Percentiles rank a stretch among this genome's conserved stretches.
These are phyloP conservation scores for Trachythela sp. DNA, from an alignment of 64 coral and sea anemone species.

Conservation along the genomic window DNA sequence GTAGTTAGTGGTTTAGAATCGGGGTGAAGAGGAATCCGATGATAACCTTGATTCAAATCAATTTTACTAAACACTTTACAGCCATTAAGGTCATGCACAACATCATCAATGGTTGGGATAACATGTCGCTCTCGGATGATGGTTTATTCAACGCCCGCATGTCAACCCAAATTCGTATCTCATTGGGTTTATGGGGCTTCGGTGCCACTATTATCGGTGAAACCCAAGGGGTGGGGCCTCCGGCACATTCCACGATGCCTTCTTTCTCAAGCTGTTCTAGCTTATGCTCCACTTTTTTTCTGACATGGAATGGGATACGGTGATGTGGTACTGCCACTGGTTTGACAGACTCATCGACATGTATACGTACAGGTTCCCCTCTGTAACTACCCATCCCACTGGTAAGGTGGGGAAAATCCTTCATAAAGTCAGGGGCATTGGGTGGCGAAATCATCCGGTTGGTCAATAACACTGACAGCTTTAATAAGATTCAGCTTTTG, in stretches of 20 bases:
- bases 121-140: conserved; percentile 48
- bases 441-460: conserved; percentile 46
- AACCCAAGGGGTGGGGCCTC: conserved; percentile 58
- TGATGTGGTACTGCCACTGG: conserved; percentile 53
- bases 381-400: conserved; percentile 59
- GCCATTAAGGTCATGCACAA: conserved; percentile 31
- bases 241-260: conserved; percentile 51
- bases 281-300: conserved; percentile 52
- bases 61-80: conserved; percentile 25
- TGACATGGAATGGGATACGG: conserved; percentile 42
- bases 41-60: conserved; percentile 9
- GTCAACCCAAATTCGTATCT: conserved; percentile 56
- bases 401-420: conserved; percentile 47
- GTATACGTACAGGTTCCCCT: conserved; percentile 52
- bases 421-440: conserved; percentile 38
- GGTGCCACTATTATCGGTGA: conserved; percentile 54
- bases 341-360: conserved; percentile 60
- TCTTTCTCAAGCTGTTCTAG: conserved; percentile 43
- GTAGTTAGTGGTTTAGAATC: not conserved
- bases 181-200: conserved; percentile 47
- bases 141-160: conserved; percentile 32
- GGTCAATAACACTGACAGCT: conserved; percentile 40
- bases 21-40: not conserved
- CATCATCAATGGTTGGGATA: conserved; percentile 43
- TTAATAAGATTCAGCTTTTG: conserved; percentile 57